These are phyloP conservation scores for Pelodiscus sinensis DNA, from an alignment of 2,113 vertebrate genomes.

Conservation along the genomic window DNA sequence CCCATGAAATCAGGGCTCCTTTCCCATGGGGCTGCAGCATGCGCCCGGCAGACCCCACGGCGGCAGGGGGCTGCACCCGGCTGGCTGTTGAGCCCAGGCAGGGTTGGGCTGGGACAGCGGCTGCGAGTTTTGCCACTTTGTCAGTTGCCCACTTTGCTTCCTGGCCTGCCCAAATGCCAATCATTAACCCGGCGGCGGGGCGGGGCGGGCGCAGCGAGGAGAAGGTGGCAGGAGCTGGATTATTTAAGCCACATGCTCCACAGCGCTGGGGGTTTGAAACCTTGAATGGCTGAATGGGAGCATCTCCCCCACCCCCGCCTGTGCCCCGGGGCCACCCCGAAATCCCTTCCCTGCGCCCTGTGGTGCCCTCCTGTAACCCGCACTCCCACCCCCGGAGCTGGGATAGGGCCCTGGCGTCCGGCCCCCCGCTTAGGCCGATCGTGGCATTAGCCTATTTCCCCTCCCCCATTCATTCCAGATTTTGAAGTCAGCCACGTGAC, in stretches of 20 bases:
- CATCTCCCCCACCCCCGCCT: not conserved
- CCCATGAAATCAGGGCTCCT: not conserved
- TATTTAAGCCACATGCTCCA: not conserved
- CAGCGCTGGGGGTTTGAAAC: not conserved
- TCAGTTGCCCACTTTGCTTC: not conserved
- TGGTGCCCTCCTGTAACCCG: not conserved
- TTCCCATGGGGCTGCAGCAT: not conserved
- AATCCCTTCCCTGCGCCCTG: rapidly evolving
- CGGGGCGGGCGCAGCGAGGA: not conserved
- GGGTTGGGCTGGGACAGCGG: not conserved
- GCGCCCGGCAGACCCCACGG: not conserved
- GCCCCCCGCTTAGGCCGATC: not conserved
- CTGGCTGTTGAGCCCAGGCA: not conserved
- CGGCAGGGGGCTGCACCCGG: not conserved
- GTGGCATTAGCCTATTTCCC: not conserved
- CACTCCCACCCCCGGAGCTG: not conserved
- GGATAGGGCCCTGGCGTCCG: not conserved
- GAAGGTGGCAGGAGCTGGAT: not conserved
- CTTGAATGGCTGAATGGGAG: not conserved
- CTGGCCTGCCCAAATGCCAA: not conserved
- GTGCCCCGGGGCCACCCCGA: no score
- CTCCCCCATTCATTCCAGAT: not conserved
- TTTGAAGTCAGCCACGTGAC: not conserved
- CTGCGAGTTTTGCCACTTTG: not conserved
- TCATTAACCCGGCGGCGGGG: not conserved